A percentile compares a stretch with the other conserved stretches of the same genome.
These are phyloP conservation scores for Numenius arquata DNA, from an alignment of 2,113 vertebrate species.

Conservation along the genomic window DNA sequence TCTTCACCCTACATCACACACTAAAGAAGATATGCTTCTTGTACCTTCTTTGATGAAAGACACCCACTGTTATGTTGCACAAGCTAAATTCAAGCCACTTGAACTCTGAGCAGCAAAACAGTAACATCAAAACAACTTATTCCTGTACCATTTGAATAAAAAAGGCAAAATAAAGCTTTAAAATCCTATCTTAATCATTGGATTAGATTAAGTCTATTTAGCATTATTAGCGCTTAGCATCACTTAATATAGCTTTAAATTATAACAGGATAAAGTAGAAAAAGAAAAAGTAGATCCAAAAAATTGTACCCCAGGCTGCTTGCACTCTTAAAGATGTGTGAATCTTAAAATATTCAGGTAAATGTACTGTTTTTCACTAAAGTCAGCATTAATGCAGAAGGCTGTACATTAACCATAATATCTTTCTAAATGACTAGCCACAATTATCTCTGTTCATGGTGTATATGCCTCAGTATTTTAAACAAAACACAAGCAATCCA, in stretches of 20 bases:
- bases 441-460: background rate
- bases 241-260: constrained; percentile 1
- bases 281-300: background rate
- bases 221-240: background rate
- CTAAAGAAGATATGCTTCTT: background rate
- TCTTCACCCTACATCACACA: background rate
- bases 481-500: background rate
- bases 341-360: background rate
- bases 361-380: background rate
- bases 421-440: background rate
- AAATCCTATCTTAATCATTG: background rate
- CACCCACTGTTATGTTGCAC: background rate
- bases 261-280: background rate
- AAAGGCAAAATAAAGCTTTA: background rate
- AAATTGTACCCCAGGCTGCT: background rate
- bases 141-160: background rate
- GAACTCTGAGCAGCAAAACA: background rate
- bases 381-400: background rate
- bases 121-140: background rate
- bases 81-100: background rate
- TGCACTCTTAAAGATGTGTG: background rate
- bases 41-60: background rate
- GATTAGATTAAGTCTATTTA: constrained; percentile 17
- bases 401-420: background rate
- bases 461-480: background rate